Base-by-base conservation (phyloP, 2,888 invertebrate genomes). In the Masnerella sp. region DNA sequence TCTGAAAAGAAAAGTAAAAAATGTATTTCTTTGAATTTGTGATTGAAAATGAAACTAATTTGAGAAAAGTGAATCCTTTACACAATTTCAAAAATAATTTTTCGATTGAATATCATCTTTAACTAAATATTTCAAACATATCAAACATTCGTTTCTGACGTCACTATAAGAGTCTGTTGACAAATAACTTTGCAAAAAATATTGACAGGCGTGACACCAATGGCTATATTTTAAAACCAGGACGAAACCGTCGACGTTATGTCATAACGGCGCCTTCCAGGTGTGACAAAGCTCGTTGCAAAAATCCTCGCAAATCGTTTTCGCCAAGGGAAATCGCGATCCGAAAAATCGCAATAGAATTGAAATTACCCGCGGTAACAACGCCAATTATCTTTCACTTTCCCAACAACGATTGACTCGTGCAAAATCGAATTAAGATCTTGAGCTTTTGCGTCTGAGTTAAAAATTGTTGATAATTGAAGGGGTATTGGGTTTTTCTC, bases 391-490 rank as follows among this genome's bases (percentile, higher is more conserved):
- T 34, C 58, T 40, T 67, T 56, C 56, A 38, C 40, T 49, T 67
- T 67, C 8, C 8, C n/a, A 42, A 40, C 22, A 15, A 15, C 28
- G 8, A 14, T 28, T 15, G 18, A 22, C 15, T 22, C 18, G 34
- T 42, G 40, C n/a, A 9, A 32, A 40, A 47, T 47, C 32, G 22
- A 12, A 43, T 43, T 28, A 68, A 59, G 51, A 49, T 42, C 36
- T 47, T 17, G 49, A 14, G 12, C 68, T 52, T 51, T 64, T 62
- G 42, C 49, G 2, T n/a, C 5, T 20, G 18, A 70, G 17, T 62
- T 18, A 32, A 54, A 59, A 69, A 71, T 71, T 34, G 22, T 71
- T 34, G 22, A 42, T 71, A 70, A 70, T 70, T 70, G 54, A 25
- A 56, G 40, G 22, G 30, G n/a, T 34, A 12, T 18, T 15, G 15